Evolutionary conservation across 2,888 invertebrate genomes (phyloP).

Genomic region (Sabatieria punctata): DNA sequence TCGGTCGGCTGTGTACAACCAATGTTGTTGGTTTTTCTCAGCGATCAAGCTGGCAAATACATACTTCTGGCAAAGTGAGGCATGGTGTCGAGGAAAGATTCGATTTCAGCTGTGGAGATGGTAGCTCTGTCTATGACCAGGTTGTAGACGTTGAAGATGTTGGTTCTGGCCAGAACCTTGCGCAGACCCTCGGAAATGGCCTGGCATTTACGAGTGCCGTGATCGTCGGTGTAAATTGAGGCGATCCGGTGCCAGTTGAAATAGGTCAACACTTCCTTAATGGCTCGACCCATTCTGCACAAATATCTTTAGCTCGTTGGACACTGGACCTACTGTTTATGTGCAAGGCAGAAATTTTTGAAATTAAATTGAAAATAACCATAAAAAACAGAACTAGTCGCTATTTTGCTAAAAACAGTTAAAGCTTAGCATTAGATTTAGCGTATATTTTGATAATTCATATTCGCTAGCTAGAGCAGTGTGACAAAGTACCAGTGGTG

Average conservation of each 20-base stretch:
- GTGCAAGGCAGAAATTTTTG: not conserved
- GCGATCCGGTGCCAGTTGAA: constrained; percentile 8
- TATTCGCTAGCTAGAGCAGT: too few relatives aligned
- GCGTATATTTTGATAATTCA: too few relatives aligned
- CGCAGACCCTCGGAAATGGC: too few relatives aligned
- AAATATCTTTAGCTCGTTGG: not conserved
- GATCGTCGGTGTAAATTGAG: constrained; percentile 5
- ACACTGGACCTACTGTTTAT: not conserved
- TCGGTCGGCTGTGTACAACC: too few relatives aligned
- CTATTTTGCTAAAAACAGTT: too few relatives aligned
- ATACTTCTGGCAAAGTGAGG: constrained; percentile 1
- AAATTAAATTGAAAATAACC: too few relatives aligned
- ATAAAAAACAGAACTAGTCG: too few relatives aligned
- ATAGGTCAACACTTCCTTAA: constrained; percentile 1
- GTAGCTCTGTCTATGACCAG: not conserved
- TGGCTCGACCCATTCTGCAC: constrained; percentile 6
- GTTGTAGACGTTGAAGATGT: constrained; percentile 8
- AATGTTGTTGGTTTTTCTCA: too few relatives aligned
- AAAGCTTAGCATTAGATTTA: too few relatives aligned
- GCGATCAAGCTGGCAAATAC: not conserved
- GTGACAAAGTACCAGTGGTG: too few relatives aligned
- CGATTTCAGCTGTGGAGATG: constrained; percentile 2
- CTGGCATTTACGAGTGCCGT: too few relatives aligned
- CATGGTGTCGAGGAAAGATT: constrained; percentile 2
- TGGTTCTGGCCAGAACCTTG: not conserved